These are phyloP conservation scores for Drosophila austrosaltans DNA, from an alignment of 2,888 invertebrate genomes.

Conservation along the genomic window DNA sequence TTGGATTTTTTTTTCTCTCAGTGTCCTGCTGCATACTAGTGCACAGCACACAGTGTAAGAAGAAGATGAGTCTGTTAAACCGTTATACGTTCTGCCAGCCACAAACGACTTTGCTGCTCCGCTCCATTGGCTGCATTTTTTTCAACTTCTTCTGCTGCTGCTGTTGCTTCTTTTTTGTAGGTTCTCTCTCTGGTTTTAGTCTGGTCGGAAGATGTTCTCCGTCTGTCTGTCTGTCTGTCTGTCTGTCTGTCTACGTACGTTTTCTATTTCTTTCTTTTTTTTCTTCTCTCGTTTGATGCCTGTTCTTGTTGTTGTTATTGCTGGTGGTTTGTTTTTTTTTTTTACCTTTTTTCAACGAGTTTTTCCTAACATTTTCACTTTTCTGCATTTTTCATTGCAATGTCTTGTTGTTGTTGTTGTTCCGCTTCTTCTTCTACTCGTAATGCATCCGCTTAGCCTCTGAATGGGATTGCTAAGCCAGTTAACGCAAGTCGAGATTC, in stretches of 20 bases:
- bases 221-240: background rate
- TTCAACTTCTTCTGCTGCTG: slow-evolving; percentile 18
- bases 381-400: slow-evolving; percentile 50
- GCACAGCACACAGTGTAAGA: background rate
- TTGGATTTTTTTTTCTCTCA: background rate
- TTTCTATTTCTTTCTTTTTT: background rate
- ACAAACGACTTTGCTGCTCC: slow-evolving; percentile 55
- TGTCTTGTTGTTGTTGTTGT: slow-evolving; percentile 38
- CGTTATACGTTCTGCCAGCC: slow-evolving; percentile 37
- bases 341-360: slow-evolving; percentile 28
- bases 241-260: background rate
- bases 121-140: slow-evolving; percentile 43
- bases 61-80: slow-evolving; percentile 17
- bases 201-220: slow-evolving; percentile 20
- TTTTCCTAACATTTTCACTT: slow-evolving; percentile 61
- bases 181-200: background rate
- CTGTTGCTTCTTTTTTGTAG: background rate
- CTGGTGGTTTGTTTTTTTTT: background rate
- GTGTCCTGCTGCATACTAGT: background rate
- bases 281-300: background rate
- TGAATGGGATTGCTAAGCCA: slow-evolving; percentile 61
- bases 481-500: slow-evolving; percentile 58
- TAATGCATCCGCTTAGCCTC: slow-evolving; percentile 66
- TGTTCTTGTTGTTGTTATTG: no score
- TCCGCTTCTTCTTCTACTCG: slow-evolving; percentile 50